Percentiles rank a stretch among this genome's conserved stretches.
Evolutionary conservation across 2,113 vertebrate genomes (phyloP).

Genomic region (Morphnarchus princeps): DNA sequence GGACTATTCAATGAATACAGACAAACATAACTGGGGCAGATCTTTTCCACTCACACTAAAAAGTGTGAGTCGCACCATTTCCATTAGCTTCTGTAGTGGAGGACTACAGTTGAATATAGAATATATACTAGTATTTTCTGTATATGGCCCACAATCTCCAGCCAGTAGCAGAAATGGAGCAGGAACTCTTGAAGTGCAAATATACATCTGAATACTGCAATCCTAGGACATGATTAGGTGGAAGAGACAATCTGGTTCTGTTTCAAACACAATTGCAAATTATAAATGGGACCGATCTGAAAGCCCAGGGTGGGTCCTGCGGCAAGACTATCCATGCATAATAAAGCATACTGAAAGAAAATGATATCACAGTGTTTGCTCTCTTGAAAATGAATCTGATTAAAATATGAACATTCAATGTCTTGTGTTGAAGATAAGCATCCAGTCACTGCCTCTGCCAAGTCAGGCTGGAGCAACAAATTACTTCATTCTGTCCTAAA

Average conservation of each 20-base stretch:
- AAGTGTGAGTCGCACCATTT: not conserved
- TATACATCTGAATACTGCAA: not conserved
- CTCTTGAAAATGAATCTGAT: conserved; percentile 34
- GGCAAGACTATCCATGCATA: conserved; percentile 15
- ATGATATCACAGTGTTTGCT: conserved; percentile 24
- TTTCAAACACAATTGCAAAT: not conserved
- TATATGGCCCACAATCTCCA: not conserved
- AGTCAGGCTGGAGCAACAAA: conserved; percentile 23
- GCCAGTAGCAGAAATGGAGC: not conserved
- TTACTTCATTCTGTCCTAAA: not conserved
- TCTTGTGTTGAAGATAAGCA: conserved; percentile 10
- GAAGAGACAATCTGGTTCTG: not conserved
- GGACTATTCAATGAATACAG: not conserved
- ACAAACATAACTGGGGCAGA: not conserved
- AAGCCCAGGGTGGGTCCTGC: not conserved
- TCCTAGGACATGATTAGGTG: not conserved
- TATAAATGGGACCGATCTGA: conserved; percentile 4
- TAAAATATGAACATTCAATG: conserved; percentile 30
- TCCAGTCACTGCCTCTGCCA: not conserved
- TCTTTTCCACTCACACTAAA: not conserved
- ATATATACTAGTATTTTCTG: not conserved
- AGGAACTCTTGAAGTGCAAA: not conserved
- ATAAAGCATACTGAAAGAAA: conserved; percentile 50
- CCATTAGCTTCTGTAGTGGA: not conserved
- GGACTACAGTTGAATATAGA: not conserved